phyloP scores from a whole-genome alignment of 2,888 invertebrate genomes.

The Gerosis bhagava region DNA sequence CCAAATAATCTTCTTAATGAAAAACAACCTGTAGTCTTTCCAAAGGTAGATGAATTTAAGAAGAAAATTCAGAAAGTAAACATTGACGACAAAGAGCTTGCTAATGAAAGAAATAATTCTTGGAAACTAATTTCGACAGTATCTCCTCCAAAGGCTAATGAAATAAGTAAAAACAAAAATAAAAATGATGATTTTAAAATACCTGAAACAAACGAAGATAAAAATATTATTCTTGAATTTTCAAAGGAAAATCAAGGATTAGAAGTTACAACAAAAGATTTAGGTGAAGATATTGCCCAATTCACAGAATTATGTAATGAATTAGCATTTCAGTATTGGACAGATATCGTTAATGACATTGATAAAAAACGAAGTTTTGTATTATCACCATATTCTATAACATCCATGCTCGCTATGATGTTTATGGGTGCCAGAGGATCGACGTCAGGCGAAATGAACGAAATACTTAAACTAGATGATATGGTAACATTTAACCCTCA shows the following conservation, averaged over 20 bases:
- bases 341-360: constrained; percentile 86
- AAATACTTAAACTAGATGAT: constrained; percentile 91
- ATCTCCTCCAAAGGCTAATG: constrained; percentile 70
- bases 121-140: constrained; percentile 84
- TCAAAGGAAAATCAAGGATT: constrained; percentile 84
- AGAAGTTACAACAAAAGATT: constrained; percentile 87
- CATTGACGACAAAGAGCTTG: constrained; percentile 68
- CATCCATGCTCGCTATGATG: constrained; percentile 94
- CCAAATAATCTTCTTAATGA: constrained; percentile 39
- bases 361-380: constrained; percentile 90
- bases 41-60: constrained; percentile 71
- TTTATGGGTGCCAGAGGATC: constrained; percentile 93
- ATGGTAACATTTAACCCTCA: constrained; percentile 96
- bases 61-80: constrained; percentile 76
- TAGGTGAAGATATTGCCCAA: constrained; percentile 89
- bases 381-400: constrained; percentile 92
- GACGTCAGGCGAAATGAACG: constrained; percentile 95
- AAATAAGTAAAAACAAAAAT: constrained; percentile 59
- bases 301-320: constrained; percentile 93
- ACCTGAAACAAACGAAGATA: constrained; percentile 49
- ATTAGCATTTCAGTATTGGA: constrained; percentile 92
- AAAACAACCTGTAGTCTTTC: constrained; percentile 43
- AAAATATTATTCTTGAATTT: constrained; percentile 65
- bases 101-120: constrained; percentile 64
- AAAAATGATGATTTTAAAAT: constrained; percentile 52